phyloP scores from a whole-genome alignment of 2,888 invertebrate species.

The Candidula unifasciata region DNA sequence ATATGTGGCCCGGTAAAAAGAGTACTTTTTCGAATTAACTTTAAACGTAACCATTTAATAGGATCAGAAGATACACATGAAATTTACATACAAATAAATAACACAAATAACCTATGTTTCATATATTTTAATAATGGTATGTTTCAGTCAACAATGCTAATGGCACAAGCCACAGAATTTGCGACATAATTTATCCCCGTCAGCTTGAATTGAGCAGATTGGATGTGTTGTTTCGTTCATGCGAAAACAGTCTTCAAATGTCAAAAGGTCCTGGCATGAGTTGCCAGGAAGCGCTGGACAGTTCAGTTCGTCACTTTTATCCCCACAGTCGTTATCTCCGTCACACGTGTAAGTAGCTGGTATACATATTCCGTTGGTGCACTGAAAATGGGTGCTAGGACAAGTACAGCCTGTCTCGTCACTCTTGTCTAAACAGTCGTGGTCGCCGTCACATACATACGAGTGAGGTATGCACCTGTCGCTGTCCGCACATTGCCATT shows the following conservation, averaged over 20 bases:
- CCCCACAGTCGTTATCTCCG: slow-evolving; percentile 22
- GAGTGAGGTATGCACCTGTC: neutral
- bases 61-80: no score
- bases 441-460: slow-evolving; percentile 8
- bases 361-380: slow-evolving; percentile 3
- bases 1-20: no score
- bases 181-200: slow-evolving; percentile 24
- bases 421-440: slow-evolving; percentile 3
- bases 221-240: slow-evolving; percentile 28
- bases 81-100: no score
- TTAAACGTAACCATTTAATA: no score
- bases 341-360: neutral
- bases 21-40: no score
- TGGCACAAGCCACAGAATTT: slow-evolving; percentile 24
- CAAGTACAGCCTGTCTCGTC: slow-evolving; percentile 9
- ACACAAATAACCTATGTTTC: no score
- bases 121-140: no score
- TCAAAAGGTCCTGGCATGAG: neutral
- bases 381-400: neutral
- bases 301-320: slow-evolving; percentile 11
- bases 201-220: neutral
- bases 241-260: slow-evolving; percentile 16
- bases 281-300: neutral
- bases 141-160: neutral
- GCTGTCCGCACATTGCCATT: neutral